Base-by-base conservation (phyloP, 2,113 vertebrate species). In the Solenodon paradoxus region DNA sequence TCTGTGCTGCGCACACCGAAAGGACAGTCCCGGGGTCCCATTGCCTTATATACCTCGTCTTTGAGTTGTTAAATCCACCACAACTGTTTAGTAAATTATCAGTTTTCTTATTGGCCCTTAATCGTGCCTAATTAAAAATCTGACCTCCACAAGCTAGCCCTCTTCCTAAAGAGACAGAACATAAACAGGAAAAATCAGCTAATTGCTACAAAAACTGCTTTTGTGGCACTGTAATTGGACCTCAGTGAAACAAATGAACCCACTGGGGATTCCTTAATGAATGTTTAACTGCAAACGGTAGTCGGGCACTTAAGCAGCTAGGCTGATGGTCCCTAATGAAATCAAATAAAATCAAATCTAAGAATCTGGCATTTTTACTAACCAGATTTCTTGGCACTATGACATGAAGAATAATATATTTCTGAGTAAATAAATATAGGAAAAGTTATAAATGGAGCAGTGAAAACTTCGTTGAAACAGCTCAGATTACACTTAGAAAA, bases 131-230 rank as follows among this genome's bases (percentile, higher is more conserved):
- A 99, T 99, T 99, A 99, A 99, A 99, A 99, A 97, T 97, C 97
- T 99, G 99, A 99, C 99, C 99, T 98, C 98, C 95, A 97, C 97
- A 96, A 98, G 98, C 98, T 98, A 99, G 99, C 98, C 98, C 97
- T 98, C 98, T 98, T 99, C 98, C 98, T 99, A 98, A 99, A 98
- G 98, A 99, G 98, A 99, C 98, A 98, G 98, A 99, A 99, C 98
- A 99, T 99, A 99, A 99, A 99, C 99, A 99, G 99, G 99, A 99
- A 99, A 99, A 99, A 99, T 99, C 98, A 98, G 98, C 99, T 99
- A 99, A 99, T 99, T 99, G 99, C 99, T 98, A 98, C 98, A 98
- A 98, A 99, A 99, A 98, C 98, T 98, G 98, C 98, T 98, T 99
- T 99, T 98, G 98, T 98, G 98, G 98, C 98, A 98, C 98, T 98